These are phyloP conservation scores for Pollenia griseotomentosa DNA, from an alignment of 2,888 invertebrate genomes.

Conservation along the genomic window DNA sequence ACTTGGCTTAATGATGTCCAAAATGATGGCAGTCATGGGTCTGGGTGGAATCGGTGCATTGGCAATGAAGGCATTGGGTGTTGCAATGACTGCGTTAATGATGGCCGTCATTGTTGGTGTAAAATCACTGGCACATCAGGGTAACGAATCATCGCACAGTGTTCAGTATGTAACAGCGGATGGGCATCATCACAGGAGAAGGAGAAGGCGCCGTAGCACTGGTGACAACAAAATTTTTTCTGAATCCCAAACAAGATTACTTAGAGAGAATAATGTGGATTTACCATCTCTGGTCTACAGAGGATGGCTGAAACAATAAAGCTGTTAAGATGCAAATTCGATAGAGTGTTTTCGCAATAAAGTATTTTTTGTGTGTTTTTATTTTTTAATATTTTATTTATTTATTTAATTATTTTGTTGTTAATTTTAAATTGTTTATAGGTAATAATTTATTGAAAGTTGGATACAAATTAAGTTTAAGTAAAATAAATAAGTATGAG, in stretches of 20 bases:
- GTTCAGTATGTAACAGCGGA: slow-evolving; percentile 85
- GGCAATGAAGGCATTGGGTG: slow-evolving; percentile 91
- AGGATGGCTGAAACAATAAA: slow-evolving; percentile 83
- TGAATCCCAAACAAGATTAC: neutral
- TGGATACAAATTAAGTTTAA: neutral
- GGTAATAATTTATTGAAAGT: slow-evolving; percentile 5
- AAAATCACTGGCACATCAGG: slow-evolving; percentile 88
- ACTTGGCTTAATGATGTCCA: slow-evolving; percentile 91
- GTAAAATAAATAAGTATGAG: neutral
- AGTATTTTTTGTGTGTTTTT: neutral
- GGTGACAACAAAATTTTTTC: neutral
- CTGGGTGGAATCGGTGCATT: slow-evolving; percentile 90
- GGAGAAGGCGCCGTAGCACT: slow-evolving; percentile 78
- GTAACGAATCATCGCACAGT: slow-evolving; percentile 84
- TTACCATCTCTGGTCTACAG: slow-evolving; percentile 85
- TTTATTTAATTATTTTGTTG: slow-evolving; percentile 12
- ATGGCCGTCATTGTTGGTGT: slow-evolving; percentile 90
- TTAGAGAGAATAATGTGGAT: slow-evolving; percentile 19
- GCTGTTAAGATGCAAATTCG: neutral
- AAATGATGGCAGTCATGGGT: slow-evolving; percentile 90
- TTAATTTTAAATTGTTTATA: neutral
- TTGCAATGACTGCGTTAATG: slow-evolving; percentile 90
- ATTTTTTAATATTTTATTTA: neutral
- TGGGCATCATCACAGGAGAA: slow-evolving; percentile 79
- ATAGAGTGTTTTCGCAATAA: neutral